Base-by-base conservation (phyloP, 1,140 invertebrate species). In the Philopotamus ludificatus region DNA sequence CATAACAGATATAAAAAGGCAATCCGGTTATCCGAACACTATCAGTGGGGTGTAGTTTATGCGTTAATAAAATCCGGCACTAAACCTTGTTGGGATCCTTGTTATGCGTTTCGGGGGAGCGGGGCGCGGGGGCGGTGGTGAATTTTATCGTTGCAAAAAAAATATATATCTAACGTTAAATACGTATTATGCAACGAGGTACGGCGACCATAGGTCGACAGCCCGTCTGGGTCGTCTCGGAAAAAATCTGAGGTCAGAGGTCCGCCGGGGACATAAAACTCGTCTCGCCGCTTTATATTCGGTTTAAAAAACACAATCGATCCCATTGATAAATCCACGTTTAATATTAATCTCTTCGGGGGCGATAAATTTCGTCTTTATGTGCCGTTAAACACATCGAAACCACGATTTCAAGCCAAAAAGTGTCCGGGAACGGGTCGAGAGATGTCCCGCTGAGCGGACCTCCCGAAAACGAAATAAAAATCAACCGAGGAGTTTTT, bases 31-130 rank as follows among this genome's bases (percentile, higher is more conserved):
- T 68, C 67, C 67, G 67, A 54, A 44, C 62, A 60, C 62, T 68
- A 68, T 68, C 67, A 64, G 62, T 65, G 57, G 67, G 59, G 59
- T 67, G 60, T 67, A 67, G 41, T 67, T 67, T 67, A 67, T 63
- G 67, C 42, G 67, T 64, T 62, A 68, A 65, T 68, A 68, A 68
- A 68, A 62, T 64, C 55, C 51, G 51, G 42, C 67, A 61, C 67
- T 65, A 65, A 65, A 68, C 49, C 25, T 62, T 57, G 53, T 60
- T 60, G 57, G 57, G 57, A 60, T 60, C 57, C 57, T 60, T 60
- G 57, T 60, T 60, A 47, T 60, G 44, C 34, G 57, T 10, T 18
- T 16, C n/a, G 16, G 20, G 21, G 10, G 41, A 12, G 20, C n/a
- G 42, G 55, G n/a, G 55, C 39, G 15, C 44, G 44, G 3, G n/a